A percentile compares a stretch with the other conserved stretches of the same genome.
phyloP scores from a whole-genome alignment of 2,888 invertebrate species.

The Chalcosyrphus nemorum region DNA sequence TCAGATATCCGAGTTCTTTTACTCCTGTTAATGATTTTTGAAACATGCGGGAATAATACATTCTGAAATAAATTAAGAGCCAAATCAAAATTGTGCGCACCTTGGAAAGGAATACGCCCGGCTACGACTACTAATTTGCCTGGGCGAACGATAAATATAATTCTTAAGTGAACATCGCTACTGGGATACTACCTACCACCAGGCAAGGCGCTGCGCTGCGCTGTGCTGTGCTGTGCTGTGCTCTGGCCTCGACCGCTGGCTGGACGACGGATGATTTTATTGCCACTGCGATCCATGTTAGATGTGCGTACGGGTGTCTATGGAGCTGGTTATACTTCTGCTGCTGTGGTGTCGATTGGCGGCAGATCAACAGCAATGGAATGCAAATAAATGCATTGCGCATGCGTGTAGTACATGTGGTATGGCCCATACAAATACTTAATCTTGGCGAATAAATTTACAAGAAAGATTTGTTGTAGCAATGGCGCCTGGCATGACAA shows the following conservation, averaged over 20 bases:
- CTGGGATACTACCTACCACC: constrained; percentile 61
- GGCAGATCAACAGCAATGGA: constrained; percentile 62
- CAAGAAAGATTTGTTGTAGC: constrained; percentile 1
- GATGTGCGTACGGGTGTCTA: constrained; percentile 72
- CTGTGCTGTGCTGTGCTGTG: too few relatives aligned
- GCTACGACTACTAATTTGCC: constrained; percentile 72
- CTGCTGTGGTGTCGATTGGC: constrained; percentile 57
- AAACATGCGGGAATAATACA: constrained; percentile 72
- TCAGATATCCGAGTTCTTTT: constrained; percentile 72
- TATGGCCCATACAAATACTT: constrained; percentile 49
- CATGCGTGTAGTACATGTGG: constrained; percentile 67
- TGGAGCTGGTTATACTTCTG: constrained; percentile 33
- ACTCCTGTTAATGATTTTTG: constrained; percentile 73
- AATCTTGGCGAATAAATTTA: constrained; percentile 52
- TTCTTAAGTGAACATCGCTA: constrained; percentile 73
- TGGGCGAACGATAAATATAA: constrained; percentile 71
- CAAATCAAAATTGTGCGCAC: constrained; percentile 66
- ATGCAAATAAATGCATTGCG: constrained; percentile 70
- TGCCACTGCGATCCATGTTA: constrained; percentile 73
- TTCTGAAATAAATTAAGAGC: constrained; percentile 71
- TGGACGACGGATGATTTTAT: constrained; percentile 71
- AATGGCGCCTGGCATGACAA: not conserved
- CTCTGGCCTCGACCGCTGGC: too few relatives aligned
- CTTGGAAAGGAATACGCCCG: constrained; percentile 51
- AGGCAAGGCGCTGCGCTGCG: not conserved